phyloP scores from a whole-genome alignment of 2,113 vertebrate genomes.

The Plestiodon gilberti region DNA sequence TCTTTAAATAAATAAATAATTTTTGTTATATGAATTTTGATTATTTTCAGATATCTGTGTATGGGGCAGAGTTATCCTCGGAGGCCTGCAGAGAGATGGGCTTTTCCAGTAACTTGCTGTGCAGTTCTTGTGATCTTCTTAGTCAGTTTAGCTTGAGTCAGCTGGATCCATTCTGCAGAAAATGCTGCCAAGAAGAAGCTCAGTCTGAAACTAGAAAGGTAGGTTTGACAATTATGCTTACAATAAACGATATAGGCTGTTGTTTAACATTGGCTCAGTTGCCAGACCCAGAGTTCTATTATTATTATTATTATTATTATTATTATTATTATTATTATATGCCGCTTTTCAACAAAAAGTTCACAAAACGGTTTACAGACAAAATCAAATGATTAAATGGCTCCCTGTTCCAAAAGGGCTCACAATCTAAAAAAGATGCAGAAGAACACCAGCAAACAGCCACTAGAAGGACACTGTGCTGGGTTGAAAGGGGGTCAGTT shows the following conservation, averaged over 20 bases:
- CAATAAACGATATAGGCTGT: background rate
- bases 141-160: conserved; percentile 89
- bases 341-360: no score
- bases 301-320: no score
- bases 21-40: background rate
- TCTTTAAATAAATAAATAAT: no score
- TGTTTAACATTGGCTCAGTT: background rate
- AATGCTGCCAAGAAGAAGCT: conserved; percentile 97
- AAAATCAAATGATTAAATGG: no score
- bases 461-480: no score
- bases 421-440: no score
- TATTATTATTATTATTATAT: no score
- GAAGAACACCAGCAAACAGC: no score
- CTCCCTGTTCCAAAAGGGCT: no score
- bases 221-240: conserved; percentile 37
- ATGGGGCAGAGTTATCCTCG: conserved; percentile 88
- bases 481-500: no score
- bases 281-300: background rate
- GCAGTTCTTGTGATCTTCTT: conserved; percentile 94
- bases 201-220: conserved; percentile 94
- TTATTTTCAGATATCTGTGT: conserved; percentile 80
- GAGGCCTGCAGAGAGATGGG: conserved; percentile 94
- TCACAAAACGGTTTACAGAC: no score
- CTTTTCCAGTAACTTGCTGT: conserved; percentile 97
- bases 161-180: conserved; percentile 86